Conservation (phyloP, 2,797 vertebrate species). For the Diglossa cyanea region DNA sequence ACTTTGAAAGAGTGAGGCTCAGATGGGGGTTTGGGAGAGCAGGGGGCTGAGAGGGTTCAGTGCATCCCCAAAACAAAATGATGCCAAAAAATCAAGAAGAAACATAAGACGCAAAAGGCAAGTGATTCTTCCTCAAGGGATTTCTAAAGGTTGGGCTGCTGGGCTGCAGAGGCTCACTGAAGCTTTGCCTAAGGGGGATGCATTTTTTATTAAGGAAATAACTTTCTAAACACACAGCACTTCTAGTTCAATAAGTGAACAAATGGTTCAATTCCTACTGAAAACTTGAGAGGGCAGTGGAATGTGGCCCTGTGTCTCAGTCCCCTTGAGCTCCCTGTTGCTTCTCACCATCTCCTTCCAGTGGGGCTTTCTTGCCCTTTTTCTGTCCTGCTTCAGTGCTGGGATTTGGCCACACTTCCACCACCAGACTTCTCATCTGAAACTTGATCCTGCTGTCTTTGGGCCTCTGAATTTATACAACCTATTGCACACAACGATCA, state of each 20-base stretch:
- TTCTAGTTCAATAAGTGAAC: constrained; percentile 38
- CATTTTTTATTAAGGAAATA: constrained; percentile 32
- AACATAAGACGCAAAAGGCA: background rate
- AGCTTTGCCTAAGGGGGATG: constrained; percentile 10
- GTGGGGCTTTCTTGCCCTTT: background rate
- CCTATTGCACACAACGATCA: constrained; percentile 40
- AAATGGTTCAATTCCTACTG: constrained; percentile 45
- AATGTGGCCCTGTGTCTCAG: background rate
- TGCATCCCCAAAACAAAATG: background rate
- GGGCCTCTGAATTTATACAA: constrained; percentile 55
- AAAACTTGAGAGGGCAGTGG: background rate
- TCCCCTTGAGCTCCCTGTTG: background rate
- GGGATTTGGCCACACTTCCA: constrained; percentile 48
- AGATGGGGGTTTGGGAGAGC: background rate
- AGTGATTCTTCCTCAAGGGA: background rate
- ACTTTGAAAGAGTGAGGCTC: background rate
- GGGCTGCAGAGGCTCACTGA: background rate
- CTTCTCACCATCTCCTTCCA: background rate
- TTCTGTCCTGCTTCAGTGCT: background rate
- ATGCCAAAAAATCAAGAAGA: background rate
- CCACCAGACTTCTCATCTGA: constrained; percentile 41
- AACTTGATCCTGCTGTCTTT: constrained; percentile 55
- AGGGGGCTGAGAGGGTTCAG: background rate
- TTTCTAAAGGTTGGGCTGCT: background rate
- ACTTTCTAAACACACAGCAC: constrained; percentile 27